Conservation (phyloP, 37 sponge, comb jelly and placozoan species). For the Oopsacas minuta region DNA sequence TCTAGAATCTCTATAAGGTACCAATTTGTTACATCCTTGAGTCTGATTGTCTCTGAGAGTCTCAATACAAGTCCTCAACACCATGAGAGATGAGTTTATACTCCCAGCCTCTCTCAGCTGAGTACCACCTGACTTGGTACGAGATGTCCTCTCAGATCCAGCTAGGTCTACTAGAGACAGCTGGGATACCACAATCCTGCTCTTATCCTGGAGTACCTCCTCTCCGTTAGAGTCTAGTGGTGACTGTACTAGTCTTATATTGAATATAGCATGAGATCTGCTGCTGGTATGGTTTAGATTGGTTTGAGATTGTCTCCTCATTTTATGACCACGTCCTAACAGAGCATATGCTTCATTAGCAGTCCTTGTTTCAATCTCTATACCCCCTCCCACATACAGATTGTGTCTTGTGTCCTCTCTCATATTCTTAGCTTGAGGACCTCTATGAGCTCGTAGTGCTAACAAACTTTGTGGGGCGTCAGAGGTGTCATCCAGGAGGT, state of each 20-base stretch:
- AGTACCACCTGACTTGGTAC: constrained; percentile 64
- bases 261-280: constrained; percentile 91
- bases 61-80: constrained; percentile 82
- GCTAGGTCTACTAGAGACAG: constrained; percentile 95
- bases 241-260: constrained; percentile 76
- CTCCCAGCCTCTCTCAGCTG: constrained; percentile 78
- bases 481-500: constrained; percentile 72
- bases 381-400: constrained; percentile 83
- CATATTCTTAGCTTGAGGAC: constrained; percentile 53
- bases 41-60: constrained; percentile 83
- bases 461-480: background rate
- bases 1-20: constrained; percentile 97
- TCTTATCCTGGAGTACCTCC: constrained; percentile 34
- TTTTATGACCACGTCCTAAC: constrained; percentile 63
- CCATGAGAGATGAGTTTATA: constrained; percentile 88
- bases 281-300: constrained; percentile 83
- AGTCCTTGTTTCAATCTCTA: constrained; percentile 85
- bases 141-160: constrained; percentile 81
- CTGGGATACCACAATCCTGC: constrained; percentile 45
- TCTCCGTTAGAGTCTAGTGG: constrained; percentile 67
- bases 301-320: constrained; percentile 74
- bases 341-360: constrained; percentile 90
- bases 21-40: constrained; percentile 52
- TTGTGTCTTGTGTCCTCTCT: constrained; percentile 54
- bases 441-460: constrained; percentile 21